Percentiles rank a stretch among this genome's conserved stretches.
phyloP scores from a whole-genome alignment of 2,113 vertebrate genomes.

The Apeltes quadracus region DNA sequence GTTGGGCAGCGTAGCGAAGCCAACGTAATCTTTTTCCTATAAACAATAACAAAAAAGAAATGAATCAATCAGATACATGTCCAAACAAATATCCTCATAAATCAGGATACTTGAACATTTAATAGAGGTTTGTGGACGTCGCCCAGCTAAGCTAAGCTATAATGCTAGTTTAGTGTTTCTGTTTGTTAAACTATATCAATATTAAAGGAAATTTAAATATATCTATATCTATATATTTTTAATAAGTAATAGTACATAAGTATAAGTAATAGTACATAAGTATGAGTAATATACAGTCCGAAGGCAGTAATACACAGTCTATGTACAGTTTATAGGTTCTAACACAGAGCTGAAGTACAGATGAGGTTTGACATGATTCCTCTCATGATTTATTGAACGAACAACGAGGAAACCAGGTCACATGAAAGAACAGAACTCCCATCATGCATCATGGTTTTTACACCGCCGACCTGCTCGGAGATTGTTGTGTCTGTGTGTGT shows the following conservation, averaged over 20 bases:
- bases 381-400: background rate
- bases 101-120: no score
- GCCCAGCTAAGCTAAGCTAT: no score
- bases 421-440: background rate
- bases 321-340: background rate
- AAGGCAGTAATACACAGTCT: background rate
- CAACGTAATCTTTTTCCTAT: slow-evolving; percentile 90
- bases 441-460: background rate
- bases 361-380: no score
- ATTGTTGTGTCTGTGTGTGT: background rate
- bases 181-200: no score
- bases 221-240: background rate
- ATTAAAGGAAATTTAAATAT: no score
- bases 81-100: no score
- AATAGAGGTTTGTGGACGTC: no score
- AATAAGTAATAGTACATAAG: no score
- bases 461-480: background rate
- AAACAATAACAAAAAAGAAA: background rate
- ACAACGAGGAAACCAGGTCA: background rate
- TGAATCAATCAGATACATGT: no score
- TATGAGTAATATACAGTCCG: background rate
- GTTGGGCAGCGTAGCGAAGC: slow-evolving; percentile 93
- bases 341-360: background rate
- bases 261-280: no score
- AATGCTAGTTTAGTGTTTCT: no score